Base-by-base conservation (phyloP, 1,140 invertebrate genomes). In the Theocolax elegans region DNA sequence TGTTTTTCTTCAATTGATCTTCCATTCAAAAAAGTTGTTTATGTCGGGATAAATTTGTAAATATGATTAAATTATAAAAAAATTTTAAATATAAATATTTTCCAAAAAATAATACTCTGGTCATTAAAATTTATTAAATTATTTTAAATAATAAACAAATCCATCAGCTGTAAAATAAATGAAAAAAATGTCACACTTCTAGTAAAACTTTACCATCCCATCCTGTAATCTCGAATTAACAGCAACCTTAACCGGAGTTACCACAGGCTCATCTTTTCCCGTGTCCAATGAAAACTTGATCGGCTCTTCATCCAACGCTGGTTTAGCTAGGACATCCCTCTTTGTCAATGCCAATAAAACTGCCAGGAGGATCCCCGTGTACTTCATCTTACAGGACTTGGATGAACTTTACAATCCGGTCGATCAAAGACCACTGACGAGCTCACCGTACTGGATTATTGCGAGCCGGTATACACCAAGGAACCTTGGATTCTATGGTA, bases 171-270 rank as follows among this genome's bases (percentile, higher is more conserved):
- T n/a, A n/a, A n/a, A n/a, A n/a, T n/a, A n/a, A n/a, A n/a, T n/a
- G n/a, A n/a, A n/a, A n/a, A n/a, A n/a, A n/a, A n/a, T n/a, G n/a
- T n/a, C n/a, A n/a, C n/a, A n/a, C n/a, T n/a, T n/a, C n/a, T n/a
- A n/a, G n/a, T n/a, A n/a, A n/a, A 67, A 27, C 17, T 17, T 66
- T 66, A 65, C 69, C 69, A 65, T 66, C 21, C 69, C 69, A 31
- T 60, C 29, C 12, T 71, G 53, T 7, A 71, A 17, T 12, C 35
- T 63, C 2, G 49, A 25, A 15, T 38, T 42, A 4, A 54, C 19
- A 13, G 46, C 12, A 12, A 35, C 31, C 0, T 0, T 48, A n/a
- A 42, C 8, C 0, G 51, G 21, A 0, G 13, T 46, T 7, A 40
- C 31, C 3, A 21, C 38, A 3, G 31, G 21, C 8, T 48, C 13